Base-by-base conservation (phyloP, 2,888 invertebrate species). In the Xestia ashworthii region DNA sequence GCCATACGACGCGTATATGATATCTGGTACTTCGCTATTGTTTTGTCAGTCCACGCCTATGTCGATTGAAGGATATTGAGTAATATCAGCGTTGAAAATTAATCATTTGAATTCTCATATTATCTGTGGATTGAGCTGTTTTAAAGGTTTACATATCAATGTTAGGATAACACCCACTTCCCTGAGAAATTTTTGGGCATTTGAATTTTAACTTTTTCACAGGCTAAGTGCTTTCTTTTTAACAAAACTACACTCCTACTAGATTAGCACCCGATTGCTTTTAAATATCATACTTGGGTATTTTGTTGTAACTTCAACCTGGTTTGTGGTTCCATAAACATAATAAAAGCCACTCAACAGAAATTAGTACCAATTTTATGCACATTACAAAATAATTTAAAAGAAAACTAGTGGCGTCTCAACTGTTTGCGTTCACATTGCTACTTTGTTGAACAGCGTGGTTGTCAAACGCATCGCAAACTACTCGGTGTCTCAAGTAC, bases 381-480 rank as follows among this genome's bases (percentile, higher is more conserved):
- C 44, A 69, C 76, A 44, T 58, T 66, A 81, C 38, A 58, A 50
- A 53, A 50, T 64, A 38, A 70, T 64, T 76, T 67, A 44, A 55
- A 62, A 62, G n/a, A n/a, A 69, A 69, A 66, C 48, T 70, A 71
- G 67, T 80, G 89, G 83, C 83, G 86, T 84, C 87, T 67, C 58
- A 19, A 11, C 22, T 88, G 76, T 83, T 82, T 81, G 69, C 76
- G 55, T 88, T 77, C 68, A 74, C 79, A 84, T 84, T 85, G 90
- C 89, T 89, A 88, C 90, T 76, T 74, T 79, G 60, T 83, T 80
- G 69, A 82, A 84, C 81, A 85, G 85, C 83, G 69, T 84, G 89
- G 85, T 90, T 91, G 89, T 91, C 90, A 90, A 92, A 90, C 90
- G 91, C 89, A 92, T 80, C 80, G 89, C 87, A 92, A 93, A 93